A percentile compares a stretch with the other conserved stretches of the same genome.
Evolutionary conservation across 2,888 invertebrate genomes (phyloP).

Genomic region (Fragum sueziense): DNA sequence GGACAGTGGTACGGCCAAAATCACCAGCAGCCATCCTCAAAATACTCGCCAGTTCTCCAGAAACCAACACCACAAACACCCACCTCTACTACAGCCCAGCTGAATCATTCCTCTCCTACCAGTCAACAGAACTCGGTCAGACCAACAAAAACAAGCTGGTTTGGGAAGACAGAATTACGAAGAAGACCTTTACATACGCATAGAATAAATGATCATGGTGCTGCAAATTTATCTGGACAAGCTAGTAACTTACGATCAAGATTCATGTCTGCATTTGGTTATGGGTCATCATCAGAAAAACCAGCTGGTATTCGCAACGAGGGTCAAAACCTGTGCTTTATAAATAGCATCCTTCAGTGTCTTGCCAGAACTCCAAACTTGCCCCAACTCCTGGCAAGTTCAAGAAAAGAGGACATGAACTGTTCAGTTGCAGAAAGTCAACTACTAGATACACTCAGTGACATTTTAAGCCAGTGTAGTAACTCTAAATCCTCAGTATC

Average conservation of each 20-base stretch:
- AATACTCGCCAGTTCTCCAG: slow-evolving; percentile 15
- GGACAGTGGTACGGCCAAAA: neutral
- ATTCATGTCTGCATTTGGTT: slow-evolving; percentile 72
- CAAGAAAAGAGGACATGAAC: slow-evolving; percentile 67
- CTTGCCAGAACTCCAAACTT: slow-evolving; percentile 76
- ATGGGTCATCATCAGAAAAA: slow-evolving; percentile 48
- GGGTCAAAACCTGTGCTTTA: slow-evolving; percentile 79
- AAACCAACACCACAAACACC: slow-evolving; percentile 25
- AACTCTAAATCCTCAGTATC: slow-evolving; percentile 41
- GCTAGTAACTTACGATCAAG: slow-evolving; percentile 64
- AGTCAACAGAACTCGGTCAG: slow-evolving; percentile 1
- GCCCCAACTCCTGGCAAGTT: slow-evolving; percentile 62
- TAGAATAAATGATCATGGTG: slow-evolving; percentile 10
- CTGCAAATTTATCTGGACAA: slow-evolving; percentile 27
- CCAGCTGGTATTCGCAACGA: slow-evolving; percentile 77
- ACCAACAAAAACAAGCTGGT: slow-evolving; percentile 37
- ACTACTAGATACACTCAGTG: slow-evolving; percentile 66
- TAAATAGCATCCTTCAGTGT: slow-evolving; percentile 80
- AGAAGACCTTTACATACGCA: slow-evolving; percentile 55
- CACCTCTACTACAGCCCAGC: slow-evolving; percentile 54
- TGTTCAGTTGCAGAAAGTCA: slow-evolving; percentile 70
- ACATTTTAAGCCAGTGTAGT: slow-evolving; percentile 67
- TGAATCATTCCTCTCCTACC: slow-evolving; percentile 1
- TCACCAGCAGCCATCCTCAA: neutral
- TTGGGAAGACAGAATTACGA: slow-evolving; percentile 48